Evolutionary conservation across 2,113 vertebrate species (phyloP).

Genomic region (Arvicanthis niloticus): DNA sequence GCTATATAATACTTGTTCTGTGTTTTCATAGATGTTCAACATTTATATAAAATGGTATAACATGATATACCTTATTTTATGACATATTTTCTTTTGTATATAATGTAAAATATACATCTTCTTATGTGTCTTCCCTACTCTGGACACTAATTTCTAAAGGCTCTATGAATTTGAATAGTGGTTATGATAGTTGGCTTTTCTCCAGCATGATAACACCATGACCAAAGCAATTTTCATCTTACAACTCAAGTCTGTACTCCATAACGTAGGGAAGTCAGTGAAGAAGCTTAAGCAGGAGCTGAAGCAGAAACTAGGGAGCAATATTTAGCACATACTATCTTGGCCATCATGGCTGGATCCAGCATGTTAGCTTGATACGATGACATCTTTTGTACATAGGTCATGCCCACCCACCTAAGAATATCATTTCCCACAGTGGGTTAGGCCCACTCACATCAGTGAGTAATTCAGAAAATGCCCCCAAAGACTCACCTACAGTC

Average conservation of each 20-base stretch:
- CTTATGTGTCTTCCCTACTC: not conserved
- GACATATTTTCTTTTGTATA: not conserved
- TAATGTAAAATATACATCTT: not conserved
- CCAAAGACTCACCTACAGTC: too few species aligned
- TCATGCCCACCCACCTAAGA: not conserved
- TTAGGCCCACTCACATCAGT: not conserved
- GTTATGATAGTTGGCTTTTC: not conserved
- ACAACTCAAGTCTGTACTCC: not conserved
- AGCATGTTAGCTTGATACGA: not conserved
- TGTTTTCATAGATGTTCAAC: not conserved
- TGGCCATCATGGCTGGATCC: not conserved
- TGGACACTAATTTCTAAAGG: not conserved
- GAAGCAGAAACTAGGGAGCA: not conserved
- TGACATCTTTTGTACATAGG: not conserved
- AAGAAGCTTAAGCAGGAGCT: not conserved
- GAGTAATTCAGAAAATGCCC: not conserved
- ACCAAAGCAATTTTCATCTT: not conserved
- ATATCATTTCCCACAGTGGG: not conserved
- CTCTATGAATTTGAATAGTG: not conserved
- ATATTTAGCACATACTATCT: not conserved
- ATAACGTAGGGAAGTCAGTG: not conserved
- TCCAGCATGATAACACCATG: not conserved
- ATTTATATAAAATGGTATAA: not conserved
- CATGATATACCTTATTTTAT: not conserved
- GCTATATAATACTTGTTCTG: not conserved